phyloP scores from a whole-genome alignment of 2,113 vertebrate species.

The Anser brachyrhynchus region DNA sequence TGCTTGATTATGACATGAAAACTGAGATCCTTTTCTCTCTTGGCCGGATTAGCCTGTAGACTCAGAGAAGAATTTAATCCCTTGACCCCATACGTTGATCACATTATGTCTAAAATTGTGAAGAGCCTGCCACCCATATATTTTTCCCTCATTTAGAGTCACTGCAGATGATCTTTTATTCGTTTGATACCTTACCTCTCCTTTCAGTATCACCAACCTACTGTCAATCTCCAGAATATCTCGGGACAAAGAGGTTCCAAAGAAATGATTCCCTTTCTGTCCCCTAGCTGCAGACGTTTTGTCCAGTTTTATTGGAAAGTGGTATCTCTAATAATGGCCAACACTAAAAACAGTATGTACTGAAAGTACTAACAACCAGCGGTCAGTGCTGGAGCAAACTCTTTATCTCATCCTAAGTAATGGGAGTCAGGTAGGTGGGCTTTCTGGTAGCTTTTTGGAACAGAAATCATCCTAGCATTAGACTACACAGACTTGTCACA shows the following conservation, averaged over 20 bases:
- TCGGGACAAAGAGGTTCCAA: neutral
- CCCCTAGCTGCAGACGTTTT: neutral
- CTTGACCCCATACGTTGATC: neutral
- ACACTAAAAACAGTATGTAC: neutral
- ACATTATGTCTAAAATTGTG: neutral
- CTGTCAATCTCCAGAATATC: neutral
- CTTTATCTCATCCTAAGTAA: neutral
- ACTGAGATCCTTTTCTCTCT: neutral
- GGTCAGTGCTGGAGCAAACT: neutral
- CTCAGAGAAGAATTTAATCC: slow-evolving; percentile 4
- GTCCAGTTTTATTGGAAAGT: neutral
- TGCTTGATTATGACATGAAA: neutral
- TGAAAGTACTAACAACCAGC: neutral
- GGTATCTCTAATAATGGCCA: neutral
- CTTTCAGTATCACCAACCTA: neutral
- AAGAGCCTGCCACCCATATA: neutral
- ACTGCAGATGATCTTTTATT: neutral
- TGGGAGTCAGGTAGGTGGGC: neutral
- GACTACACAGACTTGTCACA: neutral
- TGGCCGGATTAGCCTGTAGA: neutral
- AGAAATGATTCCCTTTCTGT: neutral
- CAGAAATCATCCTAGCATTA: neutral
- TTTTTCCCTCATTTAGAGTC: neutral
- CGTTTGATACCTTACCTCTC: neutral
- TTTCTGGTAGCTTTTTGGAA: neutral